Conservation (phyloP, 2,113 vertebrate species). For the Pluvialis apricaria region DNA sequence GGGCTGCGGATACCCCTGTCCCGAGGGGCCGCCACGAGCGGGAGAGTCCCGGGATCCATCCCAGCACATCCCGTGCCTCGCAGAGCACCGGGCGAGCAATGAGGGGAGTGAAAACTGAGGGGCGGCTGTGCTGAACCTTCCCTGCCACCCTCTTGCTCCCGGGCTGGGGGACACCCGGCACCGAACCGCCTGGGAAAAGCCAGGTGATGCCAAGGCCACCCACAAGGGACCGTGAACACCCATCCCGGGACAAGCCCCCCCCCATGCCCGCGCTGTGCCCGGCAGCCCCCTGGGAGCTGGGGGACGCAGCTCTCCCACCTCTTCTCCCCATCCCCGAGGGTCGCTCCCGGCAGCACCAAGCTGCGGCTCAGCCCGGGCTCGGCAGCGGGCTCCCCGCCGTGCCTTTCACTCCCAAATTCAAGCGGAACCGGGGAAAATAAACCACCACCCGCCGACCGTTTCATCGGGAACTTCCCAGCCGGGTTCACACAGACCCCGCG, state of each 20-base stretch:
- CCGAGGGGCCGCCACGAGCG: rapidly evolving
- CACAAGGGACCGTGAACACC: rapidly evolving
- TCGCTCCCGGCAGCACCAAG: background rate
- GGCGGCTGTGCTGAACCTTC: rapidly evolving
- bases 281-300: rapidly evolving
- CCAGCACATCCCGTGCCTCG: rapidly evolving
- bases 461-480: background rate
- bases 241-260: background rate
- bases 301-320: background rate
- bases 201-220: background rate
- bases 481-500: background rate
- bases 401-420: background rate
- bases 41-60: rapidly evolving
- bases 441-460: rapidly evolving
- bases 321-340: background rate
- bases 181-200: background rate
- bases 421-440: background rate
- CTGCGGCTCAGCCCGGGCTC: background rate
- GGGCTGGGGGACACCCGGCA: rapidly evolving
- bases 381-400: background rate
- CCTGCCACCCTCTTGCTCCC: rapidly evolving
- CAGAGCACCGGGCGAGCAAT: rapidly evolving
- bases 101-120: rapidly evolving
- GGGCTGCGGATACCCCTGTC: background rate
- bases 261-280: rapidly evolving